Evolutionary conservation across 2,888 invertebrate species (phyloP).

Genomic region (Acrobasis consociella): DNA sequence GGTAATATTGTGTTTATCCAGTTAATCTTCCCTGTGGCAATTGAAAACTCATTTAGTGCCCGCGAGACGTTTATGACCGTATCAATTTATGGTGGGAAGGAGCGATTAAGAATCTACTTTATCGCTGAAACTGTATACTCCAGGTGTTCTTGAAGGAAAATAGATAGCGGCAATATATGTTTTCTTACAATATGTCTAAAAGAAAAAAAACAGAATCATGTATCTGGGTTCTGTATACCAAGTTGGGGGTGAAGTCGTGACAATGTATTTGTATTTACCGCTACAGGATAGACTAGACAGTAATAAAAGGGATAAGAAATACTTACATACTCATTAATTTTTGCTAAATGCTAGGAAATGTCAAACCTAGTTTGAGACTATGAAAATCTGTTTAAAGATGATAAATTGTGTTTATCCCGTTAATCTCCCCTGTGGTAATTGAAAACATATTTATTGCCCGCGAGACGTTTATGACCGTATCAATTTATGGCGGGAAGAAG

Average conservation of each 20-base stretch:
- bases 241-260: too few relatives aligned
- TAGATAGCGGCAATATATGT: not conserved
- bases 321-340: too few relatives aligned
- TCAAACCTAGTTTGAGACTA: conserved; percentile 42
- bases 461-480: conserved; percentile 55
- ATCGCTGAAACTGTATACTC: not conserved
- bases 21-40: conserved; percentile 52
- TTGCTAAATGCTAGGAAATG: too few relatives aligned
- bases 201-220: not conserved
- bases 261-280: too few relatives aligned
- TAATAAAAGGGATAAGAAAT: too few relatives aligned
- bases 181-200: not conserved
- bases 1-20: conserved; percentile 49
- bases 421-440: conserved; percentile 53
- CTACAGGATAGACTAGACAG: too few relatives aligned
- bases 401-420: conserved; percentile 48
- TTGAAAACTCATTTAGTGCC: conserved; percentile 62
- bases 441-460: conserved; percentile 61
- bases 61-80: conserved; percentile 54
- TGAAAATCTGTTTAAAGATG: conserved; percentile 59
- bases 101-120: conserved; percentile 37
- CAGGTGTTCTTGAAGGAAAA: not conserved
- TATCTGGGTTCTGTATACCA: too few relatives aligned
- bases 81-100: conserved; percentile 50
- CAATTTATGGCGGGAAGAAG: conserved; percentile 49